These are phyloP conservation scores for Drosophila mauritiana DNA, from an alignment of 1,140 invertebrate genomes.

Conservation along the genomic window DNA sequence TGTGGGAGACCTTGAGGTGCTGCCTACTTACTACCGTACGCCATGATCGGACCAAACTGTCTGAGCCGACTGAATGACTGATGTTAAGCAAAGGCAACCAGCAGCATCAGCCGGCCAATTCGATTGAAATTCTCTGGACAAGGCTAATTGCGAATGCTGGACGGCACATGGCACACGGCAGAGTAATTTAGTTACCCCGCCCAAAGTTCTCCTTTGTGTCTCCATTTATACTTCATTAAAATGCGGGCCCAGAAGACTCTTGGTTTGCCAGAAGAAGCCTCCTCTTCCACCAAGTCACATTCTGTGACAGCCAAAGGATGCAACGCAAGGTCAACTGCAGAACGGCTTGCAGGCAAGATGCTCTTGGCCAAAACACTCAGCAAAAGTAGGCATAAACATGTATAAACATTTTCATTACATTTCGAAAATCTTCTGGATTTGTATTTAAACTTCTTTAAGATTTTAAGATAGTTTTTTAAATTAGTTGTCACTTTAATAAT, in stretches of 20 bases:
- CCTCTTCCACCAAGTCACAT: constrained; percentile 16
- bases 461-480: too few species aligned
- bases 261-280: constrained; percentile 29
- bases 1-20: constrained; percentile 65
- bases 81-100: constrained; percentile 29
- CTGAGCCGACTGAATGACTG: constrained; percentile 27
- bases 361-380: constrained; percentile 3
- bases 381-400: background rate
- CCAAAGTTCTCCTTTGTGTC: constrained; percentile 1
- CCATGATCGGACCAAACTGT: constrained; percentile 8
- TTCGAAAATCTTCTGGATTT: too few species aligned
- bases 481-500: too few species aligned
- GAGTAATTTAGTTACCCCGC: constrained; percentile 47
- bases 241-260: constrained; percentile 33
- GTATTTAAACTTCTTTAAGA: background rate
- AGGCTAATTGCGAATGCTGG: constrained; percentile 74
- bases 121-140: constrained; percentile 23
- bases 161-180: constrained; percentile 20
- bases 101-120: constrained; percentile 8
- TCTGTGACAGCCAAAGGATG: constrained; percentile 33
- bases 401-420: too few species aligned
- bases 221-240: constrained; percentile 35
- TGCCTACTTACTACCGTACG: background rate
- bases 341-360: constrained; percentile 33
- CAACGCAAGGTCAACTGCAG: constrained; percentile 53